Evolutionary conservation across 2,113 vertebrate genomes (phyloP).

Genomic region (Paramormyrops kingsleyae): DNA sequence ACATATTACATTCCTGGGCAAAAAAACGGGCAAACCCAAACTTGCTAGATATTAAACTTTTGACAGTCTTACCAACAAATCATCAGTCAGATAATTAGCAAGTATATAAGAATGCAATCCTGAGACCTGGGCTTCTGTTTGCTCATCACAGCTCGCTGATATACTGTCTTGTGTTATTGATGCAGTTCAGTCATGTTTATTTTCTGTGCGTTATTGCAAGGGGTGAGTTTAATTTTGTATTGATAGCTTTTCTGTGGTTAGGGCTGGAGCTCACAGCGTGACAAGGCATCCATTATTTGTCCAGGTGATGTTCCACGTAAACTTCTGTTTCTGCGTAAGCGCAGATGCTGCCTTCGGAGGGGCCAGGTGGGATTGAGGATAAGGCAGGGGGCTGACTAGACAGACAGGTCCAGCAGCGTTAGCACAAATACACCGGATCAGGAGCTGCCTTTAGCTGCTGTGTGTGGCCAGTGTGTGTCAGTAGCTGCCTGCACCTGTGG

Average conservation of each 20-base stretch:
- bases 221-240: neutral
- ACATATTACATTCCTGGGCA: neutral
- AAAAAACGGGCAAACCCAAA: neutral
- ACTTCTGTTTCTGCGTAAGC: slow-evolving; percentile 21
- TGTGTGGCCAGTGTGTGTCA: neutral
- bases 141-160: neutral
- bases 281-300: neutral
- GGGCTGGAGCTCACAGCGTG: neutral
- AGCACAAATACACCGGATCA: neutral
- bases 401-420: neutral
- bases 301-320: slow-evolving; percentile 6
- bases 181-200: neutral
- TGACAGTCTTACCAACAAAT: neutral
- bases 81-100: neutral
- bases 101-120: neutral
- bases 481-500: neutral
- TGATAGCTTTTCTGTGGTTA: neutral
- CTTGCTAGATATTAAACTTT: neutral
- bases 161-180: neutral
- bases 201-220: neutral
- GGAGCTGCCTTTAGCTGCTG: neutral
- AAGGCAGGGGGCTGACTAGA: slow-evolving; percentile 6
- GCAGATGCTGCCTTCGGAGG: neutral
- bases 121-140: neutral
- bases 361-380: slow-evolving; percentile 2